Base-by-base conservation (phyloP, 2,888 invertebrate species). In the Cataglyphis rosenhaueri region DNA sequence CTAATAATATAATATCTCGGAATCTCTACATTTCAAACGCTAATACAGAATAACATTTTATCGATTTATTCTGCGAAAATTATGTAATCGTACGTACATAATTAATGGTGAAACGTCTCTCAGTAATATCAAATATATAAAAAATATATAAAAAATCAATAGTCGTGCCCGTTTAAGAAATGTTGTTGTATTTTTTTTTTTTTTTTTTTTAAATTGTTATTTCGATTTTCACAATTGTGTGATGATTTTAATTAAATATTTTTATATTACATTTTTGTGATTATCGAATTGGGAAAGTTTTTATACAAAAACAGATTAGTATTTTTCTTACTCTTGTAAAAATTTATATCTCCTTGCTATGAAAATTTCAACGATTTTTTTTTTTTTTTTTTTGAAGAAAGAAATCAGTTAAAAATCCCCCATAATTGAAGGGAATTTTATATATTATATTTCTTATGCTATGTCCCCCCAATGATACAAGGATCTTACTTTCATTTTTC, bases 1-100 rank as follows among this genome's bases (percentile, higher is more conserved):
- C 12, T 59, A 35, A 79, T 79, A 71, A n/a, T 41, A 38, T 29
- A 32, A 32, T 68, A 70, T 61, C 71, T 71, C 71, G 25, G 18
- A 21, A 71, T 2, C 35, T 79, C 21, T 21, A 12, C 48, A 41
- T 41, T 76, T 55, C 35, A 78, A 59, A 35, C 57, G 59, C 70
- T 59, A 78, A 70, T 70, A 70, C 70, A 44, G 10, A 2, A 44
- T 59, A 59, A 55, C 32, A 6, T 59, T 21, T 21, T n/a, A 21
- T 18, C 2, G 8, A 78, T 70, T 68, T 59, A 70, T 21, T 44
- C 70, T 9, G 8, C 10, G 21, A 4, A 44, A 70, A 68, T 68
- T 68, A 55, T n/a, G n/a, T 5, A 21, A 61, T 12, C 15, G 8
- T 35, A 12, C 12, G 5, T 8, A 64, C 12, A 4, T 35, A 25